phyloP scores from a whole-genome alignment of 2,797 vertebrate genomes.

The Cacajao melanocephalus region DNA sequence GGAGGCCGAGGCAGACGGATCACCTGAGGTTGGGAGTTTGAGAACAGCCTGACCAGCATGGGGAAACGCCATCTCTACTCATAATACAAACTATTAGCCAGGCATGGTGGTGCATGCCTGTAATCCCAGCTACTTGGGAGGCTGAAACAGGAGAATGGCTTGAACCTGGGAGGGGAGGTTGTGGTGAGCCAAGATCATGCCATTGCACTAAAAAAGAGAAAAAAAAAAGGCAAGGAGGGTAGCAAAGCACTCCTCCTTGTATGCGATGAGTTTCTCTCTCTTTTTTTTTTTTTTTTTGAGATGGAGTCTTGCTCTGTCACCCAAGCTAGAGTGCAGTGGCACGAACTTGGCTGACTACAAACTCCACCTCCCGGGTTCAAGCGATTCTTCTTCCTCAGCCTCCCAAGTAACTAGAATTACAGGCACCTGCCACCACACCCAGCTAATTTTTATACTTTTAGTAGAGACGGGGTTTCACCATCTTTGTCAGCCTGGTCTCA shows the following conservation, averaged over 20 bases:
- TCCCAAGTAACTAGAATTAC: too few species aligned
- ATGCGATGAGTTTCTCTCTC: background rate
- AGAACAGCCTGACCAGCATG: background rate
- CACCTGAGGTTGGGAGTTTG: background rate
- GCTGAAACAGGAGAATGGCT: background rate
- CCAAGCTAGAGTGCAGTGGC: too few species aligned
- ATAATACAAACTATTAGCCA: background rate
- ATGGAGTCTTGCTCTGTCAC: too few species aligned
- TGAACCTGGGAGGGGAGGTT: background rate
- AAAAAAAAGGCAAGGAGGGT: background rate
- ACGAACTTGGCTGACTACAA: too few species aligned
- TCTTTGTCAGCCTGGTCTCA: too few species aligned
- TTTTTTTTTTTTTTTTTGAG: too few species aligned
- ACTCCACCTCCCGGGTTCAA: too few species aligned
- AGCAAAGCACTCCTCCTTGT: background rate
- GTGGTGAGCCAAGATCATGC: rapidly evolving
- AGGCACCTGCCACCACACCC: too few species aligned
- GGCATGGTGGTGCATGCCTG: background rate
- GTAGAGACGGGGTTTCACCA: too few species aligned
- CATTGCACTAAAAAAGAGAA: background rate
- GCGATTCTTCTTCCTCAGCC: too few species aligned
- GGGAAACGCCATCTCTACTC: background rate
- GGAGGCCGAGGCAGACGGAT: background rate
- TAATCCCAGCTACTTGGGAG: background rate
- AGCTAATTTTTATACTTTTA: too few species aligned